Evolutionary conservation across 2,113 vertebrate species (phyloP), one percentile per base, ranked within the genome.

Genomic region (Archocentrus centrarchus): DNA sequence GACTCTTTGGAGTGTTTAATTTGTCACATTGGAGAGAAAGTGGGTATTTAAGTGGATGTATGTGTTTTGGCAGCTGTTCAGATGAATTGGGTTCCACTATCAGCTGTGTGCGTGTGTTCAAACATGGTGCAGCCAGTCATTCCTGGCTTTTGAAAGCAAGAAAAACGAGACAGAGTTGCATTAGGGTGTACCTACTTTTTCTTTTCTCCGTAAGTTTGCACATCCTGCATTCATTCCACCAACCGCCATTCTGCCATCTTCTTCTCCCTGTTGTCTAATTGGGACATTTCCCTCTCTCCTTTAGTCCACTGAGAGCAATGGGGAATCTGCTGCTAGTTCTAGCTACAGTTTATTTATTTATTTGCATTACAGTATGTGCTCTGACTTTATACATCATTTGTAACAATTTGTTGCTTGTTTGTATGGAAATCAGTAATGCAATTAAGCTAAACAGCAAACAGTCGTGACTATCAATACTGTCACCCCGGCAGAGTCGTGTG

Each of bases 361-460:
- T 37, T 39, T 87, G 37, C 79, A 79, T 93, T 88, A 24, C 24
- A 24, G 24, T 24, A 84, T 86, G 63, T 6, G 6, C 37, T 75
- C 58, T 78, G 39, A 86, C 84, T 93, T 84, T 79, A 83, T 81
- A 80, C 15, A 8, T 80, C 79, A 93, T 95, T 92, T 93, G 88
- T 86, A 89, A 86, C 91, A 83, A 93, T 92, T 90, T 93, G 91
- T 86, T 81, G 77, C 81, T 84, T 92, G 85, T 92, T 92, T 92
- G 57, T 88, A 89, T 94, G 86, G 85, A 92, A 94, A 94, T 94
- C 85, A 70, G 82, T 79, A 27, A 68, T 59, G 82, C 85, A 92
- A 91, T 94, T 89, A 93, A 78, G 53, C 63, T 75, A 77, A 84
- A 82, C 32, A 17, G 84, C 80, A 66, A 80, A 78, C 62, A 76